Evolutionary conservation across 2,888 invertebrate species (phyloP).

Genomic region (Eupithecia pulchellata): DNA sequence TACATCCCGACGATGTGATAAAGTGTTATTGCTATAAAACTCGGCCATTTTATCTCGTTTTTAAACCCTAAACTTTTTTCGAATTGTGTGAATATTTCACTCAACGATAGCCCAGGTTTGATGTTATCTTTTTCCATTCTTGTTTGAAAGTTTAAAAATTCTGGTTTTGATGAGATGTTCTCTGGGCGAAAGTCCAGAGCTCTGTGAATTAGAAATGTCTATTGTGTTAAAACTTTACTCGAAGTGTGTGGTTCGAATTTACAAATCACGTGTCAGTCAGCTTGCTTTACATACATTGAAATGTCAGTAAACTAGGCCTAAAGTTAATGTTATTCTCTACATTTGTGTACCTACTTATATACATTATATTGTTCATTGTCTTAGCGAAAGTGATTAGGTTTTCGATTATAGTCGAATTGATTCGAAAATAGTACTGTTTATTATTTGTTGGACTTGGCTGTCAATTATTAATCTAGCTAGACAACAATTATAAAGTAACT

Average conservation of each 20-base stretch:
- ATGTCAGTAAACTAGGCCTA: conserved; percentile 32
- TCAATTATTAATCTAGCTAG: background rate
- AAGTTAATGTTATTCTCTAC: conserved; percentile 34
- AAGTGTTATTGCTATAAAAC: conserved; percentile 64
- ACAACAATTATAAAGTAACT: too few relatives aligned
- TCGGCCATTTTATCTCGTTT: conserved; percentile 79
- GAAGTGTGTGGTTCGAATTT: conserved; percentile 22
- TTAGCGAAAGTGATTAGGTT: conserved; percentile 23
- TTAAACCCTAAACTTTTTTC: conserved; percentile 74
- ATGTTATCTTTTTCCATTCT: conserved; percentile 39
- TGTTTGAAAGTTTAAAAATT: background rate
- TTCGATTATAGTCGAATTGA: background rate
- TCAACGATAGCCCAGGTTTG: conserved; percentile 52
- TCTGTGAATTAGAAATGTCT: conserved; percentile 39
- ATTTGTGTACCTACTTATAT: conserved; percentile 32
- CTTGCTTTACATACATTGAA: conserved; percentile 36
- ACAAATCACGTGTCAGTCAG: conserved; percentile 32
- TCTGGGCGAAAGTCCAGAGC: background rate
- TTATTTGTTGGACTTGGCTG: background rate
- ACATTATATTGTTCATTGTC: conserved; percentile 51
- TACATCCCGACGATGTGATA: conserved; percentile 73
- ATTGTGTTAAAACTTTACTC: conserved; percentile 36
- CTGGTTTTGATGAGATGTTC: background rate
- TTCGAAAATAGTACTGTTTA: background rate
- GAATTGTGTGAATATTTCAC: conserved; percentile 64